These are phyloP conservation scores for Myiothlypis coronata DNA, from an alignment of 2,797 vertebrate species.

Conservation along the genomic window DNA sequence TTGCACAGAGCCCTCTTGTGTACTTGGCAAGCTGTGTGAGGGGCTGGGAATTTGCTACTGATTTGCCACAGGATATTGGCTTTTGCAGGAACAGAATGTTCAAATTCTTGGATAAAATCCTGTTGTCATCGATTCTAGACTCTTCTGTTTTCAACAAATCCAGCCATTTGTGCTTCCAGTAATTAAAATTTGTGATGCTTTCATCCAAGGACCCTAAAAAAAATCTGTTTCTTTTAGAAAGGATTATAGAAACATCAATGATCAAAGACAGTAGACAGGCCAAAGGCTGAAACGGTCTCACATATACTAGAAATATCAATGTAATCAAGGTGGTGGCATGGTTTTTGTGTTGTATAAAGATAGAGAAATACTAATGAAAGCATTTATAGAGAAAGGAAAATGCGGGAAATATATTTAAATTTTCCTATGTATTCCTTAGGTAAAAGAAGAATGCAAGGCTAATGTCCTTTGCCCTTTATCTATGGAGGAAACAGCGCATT, in stretches of 20 bases:
- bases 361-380: not conserved
- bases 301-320: not conserved
- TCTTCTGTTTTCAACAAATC: not conserved
- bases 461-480: constrained; percentile 79
- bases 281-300: not conserved
- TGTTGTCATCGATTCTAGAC: not conserved
- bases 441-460: constrained; percentile 77
- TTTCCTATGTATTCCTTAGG: constrained; percentile 18
- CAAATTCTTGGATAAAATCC: not conserved
- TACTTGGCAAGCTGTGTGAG: not conserved
- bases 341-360: not conserved
- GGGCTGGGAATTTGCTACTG: not conserved
- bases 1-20: not conserved
- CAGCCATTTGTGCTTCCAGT: not conserved
- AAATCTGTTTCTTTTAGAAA: not conserved
- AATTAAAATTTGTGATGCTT: not conserved
- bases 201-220: not conserved
- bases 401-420: not conserved
- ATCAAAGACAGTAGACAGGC: not conserved
- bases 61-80: not conserved
- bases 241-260: not conserved
- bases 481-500: constrained; percentile 76
- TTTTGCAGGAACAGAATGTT: not conserved
- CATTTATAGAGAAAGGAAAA: not conserved
- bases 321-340: not conserved